Evolutionary conservation across 2,888 invertebrate species (phyloP).

Genomic region (Spatulosminthurus flaviceps): DNA sequence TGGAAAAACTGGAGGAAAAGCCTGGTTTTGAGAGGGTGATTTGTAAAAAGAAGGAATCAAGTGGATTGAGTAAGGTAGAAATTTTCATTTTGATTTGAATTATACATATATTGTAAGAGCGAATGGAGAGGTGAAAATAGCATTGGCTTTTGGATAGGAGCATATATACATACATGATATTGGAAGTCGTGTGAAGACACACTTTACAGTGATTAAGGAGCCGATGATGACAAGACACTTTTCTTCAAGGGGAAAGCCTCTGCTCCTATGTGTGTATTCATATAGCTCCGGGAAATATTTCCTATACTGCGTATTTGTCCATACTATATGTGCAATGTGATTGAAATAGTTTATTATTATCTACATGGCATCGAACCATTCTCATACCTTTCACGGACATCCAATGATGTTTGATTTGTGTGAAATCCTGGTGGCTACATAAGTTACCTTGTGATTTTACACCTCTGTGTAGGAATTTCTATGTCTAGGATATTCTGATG

Average conservation of each 20-base stretch:
- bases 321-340: slow-evolving; percentile 15
- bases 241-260: slow-evolving; percentile 18
- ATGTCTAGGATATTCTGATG: neutral
- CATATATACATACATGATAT: too few relatives aligned
- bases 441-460: slow-evolving; percentile 6
- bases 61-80: neutral
- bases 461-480: neutral
- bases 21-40: neutral
- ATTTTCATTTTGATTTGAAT: slow-evolving; percentile 14
- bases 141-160: neutral
- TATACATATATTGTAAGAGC: slow-evolving; percentile 27
- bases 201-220: slow-evolving; percentile 48
- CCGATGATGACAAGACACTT: slow-evolving; percentile 51
- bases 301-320: neutral
- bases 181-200: slow-evolving; percentile 44
- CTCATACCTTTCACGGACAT: slow-evolving; percentile 9
- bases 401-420: slow-evolving; percentile 32
- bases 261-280: neutral
- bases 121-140: slow-evolving; percentile 5
- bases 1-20: slow-evolving; percentile 5
- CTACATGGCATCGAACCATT: slow-evolving; percentile 24
- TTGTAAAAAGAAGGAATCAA: neutral
- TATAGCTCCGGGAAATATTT: too few relatives aligned
- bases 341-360: slow-evolving; percentile 25
- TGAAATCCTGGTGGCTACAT: slow-evolving; percentile 30